Evolutionary conservation across 2,113 vertebrate species (phyloP).

Genomic region (Brienomyrus longianalis): DNA sequence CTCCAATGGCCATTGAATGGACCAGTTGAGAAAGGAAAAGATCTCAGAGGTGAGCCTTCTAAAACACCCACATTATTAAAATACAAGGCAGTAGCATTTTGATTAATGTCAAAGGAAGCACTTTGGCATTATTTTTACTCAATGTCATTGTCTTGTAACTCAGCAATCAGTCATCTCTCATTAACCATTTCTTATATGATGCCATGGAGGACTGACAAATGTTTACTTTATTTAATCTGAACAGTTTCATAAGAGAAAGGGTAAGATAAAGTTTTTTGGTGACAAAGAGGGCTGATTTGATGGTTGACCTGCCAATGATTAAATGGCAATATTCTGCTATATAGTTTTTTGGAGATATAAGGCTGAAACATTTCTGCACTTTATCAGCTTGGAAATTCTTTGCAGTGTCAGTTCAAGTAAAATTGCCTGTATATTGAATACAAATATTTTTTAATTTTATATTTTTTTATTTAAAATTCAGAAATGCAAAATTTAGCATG

Average conservation of each 20-base stretch:
- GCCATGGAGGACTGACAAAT: background rate
- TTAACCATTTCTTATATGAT: background rate
- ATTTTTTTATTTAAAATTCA: background rate
- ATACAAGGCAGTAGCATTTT: constrained; percentile 3
- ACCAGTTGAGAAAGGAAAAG: constrained; percentile 14
- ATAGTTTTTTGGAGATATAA: background rate
- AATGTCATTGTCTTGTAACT: background rate
- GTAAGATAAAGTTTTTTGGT: background rate
- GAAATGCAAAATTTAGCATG: background rate
- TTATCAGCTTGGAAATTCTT: background rate
- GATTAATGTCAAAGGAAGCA: background rate
- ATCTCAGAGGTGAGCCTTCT: background rate
- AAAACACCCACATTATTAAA: background rate
- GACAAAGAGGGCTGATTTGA: background rate
- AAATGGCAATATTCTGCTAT: background rate
- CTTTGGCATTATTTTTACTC: background rate
- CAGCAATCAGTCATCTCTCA: background rate
- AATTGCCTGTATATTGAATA: background rate
- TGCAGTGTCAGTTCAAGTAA: background rate
- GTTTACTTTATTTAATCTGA: background rate
- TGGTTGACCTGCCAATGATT: background rate
- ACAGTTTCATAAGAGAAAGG: background rate
- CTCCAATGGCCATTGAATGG: constrained; percentile 14
- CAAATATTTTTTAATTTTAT: background rate
- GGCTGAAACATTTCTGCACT: background rate